These are phyloP conservation scores for Syngnathus scovelli DNA, from an alignment of 2,113 vertebrate genomes.

Conservation along the genomic window DNA sequence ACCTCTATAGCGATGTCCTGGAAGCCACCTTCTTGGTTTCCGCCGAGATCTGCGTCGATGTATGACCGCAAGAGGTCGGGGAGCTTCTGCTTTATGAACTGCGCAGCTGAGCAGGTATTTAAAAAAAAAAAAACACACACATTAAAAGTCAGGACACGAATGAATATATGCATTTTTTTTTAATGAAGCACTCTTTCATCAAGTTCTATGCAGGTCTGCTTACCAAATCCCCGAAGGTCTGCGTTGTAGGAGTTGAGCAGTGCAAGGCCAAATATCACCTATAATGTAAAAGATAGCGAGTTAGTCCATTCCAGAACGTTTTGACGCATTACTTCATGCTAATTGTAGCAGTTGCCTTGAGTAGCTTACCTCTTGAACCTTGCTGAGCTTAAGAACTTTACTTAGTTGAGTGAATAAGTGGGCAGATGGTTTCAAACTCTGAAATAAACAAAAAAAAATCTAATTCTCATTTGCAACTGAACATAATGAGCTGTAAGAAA, in stretches of 20 bases:
- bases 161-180: background rate
- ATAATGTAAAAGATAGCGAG: conserved; percentile 17
- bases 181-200: background rate
- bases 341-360: background rate
- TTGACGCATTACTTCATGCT: background rate
- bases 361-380: conserved; percentile 89
- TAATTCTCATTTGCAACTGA: background rate
- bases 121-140: background rate
- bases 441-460: conserved; percentile 37
- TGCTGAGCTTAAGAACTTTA: conserved; percentile 99
- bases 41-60: conserved; percentile 96
- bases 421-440: conserved; percentile 98
- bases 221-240: conserved; percentile 96
- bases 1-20: conserved; percentile 99
- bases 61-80: conserved; percentile 97
- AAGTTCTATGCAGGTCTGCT: conserved; percentile 40
- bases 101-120: conserved; percentile 69
- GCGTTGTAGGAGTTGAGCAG: conserved; percentile 91
- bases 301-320: background rate
- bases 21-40: conserved; percentile 99
- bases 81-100: conserved; percentile 99
- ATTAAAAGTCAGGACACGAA: background rate
- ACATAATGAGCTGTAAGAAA: background rate
- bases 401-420: conserved; percentile 97
- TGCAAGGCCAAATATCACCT: conserved; percentile 98